Evolutionary conservation across 2,797 vertebrate genomes (phyloP).

Genomic region (Merluccius polli): DNA sequence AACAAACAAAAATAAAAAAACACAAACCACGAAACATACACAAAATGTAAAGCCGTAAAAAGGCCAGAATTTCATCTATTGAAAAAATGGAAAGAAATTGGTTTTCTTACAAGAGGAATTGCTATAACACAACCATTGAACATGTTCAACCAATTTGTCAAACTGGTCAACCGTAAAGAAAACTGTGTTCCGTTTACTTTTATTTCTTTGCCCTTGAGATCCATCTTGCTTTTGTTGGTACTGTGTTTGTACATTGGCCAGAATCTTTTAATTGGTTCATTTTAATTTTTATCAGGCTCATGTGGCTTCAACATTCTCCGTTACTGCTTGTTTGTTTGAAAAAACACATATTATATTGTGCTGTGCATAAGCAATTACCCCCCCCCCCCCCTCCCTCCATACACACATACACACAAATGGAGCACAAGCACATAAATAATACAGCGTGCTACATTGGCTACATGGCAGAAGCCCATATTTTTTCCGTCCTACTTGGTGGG

Average conservation of each 20-base stretch:
- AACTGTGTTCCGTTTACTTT: conserved; percentile 26
- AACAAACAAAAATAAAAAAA: not conserved
- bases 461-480: conserved; percentile 14
- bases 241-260: not conserved
- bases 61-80: not conserved
- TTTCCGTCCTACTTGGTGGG: conserved; percentile 32
- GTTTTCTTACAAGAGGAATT: not conserved
- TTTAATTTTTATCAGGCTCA: conserved; percentile 39
- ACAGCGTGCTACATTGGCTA: not conserved
- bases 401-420: not conserved
- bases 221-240: conserved; percentile 4
- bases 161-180: conserved; percentile 27
- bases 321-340: conserved; percentile 7
- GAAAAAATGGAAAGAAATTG: not conserved
- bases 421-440: conserved; percentile 10
- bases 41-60: not conserved
- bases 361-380: not conserved
- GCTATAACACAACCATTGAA: not conserved
- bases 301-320: conserved; percentile 1
- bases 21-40: not conserved
- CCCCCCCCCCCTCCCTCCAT: not conserved
- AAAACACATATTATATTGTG: conserved; percentile 17
- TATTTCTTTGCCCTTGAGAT: conserved; percentile 24
- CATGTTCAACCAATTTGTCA: conserved; percentile 29
- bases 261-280: conserved; percentile 46